phyloP scores from a whole-genome alignment of 2,888 invertebrate species.

The Mellilla xanthometata region DNA sequence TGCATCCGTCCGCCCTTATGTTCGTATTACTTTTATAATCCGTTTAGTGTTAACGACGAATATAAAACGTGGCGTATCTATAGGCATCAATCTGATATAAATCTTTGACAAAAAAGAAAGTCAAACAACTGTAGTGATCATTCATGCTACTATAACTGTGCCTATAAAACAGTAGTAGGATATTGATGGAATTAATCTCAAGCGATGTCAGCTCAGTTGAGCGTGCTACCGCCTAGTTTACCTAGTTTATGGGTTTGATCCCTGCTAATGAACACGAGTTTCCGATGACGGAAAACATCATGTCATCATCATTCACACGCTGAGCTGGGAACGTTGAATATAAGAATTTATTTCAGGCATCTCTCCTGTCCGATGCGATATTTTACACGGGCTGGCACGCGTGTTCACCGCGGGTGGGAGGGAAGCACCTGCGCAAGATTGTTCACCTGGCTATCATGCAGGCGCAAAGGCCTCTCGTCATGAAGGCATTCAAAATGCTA shows the following conservation, averaged over 20 bases:
- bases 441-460: conserved; percentile 58
- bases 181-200: too few relatives aligned
- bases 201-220: too few relatives aligned
- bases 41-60: conserved; percentile 19
- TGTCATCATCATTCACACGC: too few relatives aligned
- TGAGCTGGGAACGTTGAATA: too few relatives aligned
- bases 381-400: conserved; percentile 72
- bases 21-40: conserved; percentile 23
- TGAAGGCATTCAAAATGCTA: conserved; percentile 75
- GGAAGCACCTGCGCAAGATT: conserved; percentile 46
- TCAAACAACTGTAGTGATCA: too few relatives aligned
- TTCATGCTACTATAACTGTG: too few relatives aligned
- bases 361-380: conserved; percentile 59
- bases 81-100: background rate
- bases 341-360: conserved; percentile 55
- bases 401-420: conserved; percentile 36
- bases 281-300: too few relatives aligned
- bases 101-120: background rate
- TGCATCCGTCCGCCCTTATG: conserved; percentile 19
- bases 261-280: too few relatives aligned
- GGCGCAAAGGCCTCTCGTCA: conserved; percentile 63
- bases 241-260: too few relatives aligned
- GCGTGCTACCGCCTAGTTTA: too few relatives aligned
- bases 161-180: too few relatives aligned
- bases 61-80: conserved; percentile 1